phyloP scores from a whole-genome alignment of 2,888 invertebrate species.

The Perizoma flavofasciatum region DNA sequence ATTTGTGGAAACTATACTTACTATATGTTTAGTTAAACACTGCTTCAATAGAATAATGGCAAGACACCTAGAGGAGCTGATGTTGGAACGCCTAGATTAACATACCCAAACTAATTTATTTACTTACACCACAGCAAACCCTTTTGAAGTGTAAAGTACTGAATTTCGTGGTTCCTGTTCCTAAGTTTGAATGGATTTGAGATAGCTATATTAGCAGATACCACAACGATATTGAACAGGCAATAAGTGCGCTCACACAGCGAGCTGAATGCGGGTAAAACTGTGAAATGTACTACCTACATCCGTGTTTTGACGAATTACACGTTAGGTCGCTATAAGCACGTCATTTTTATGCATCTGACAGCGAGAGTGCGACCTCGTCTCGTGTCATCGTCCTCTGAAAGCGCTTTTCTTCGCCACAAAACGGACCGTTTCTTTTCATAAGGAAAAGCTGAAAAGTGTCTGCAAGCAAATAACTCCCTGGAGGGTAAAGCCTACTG shows the following conservation, averaged over 20 bases:
- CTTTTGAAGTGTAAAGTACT: slow-evolving; percentile 56
- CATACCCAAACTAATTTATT: slow-evolving; percentile 21
- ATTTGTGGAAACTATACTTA: no score
- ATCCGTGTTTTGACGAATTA: slow-evolving; percentile 74
- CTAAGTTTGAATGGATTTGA: slow-evolving; percentile 57
- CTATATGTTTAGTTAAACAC: no score
- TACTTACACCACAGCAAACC: slow-evolving; percentile 50
- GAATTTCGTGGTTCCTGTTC: slow-evolving; percentile 60
- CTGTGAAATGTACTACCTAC: slow-evolving; percentile 41
- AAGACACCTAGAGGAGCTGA: slow-evolving; percentile 15
- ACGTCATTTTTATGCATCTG: slow-evolving; percentile 75
- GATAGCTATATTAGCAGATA: slow-evolving; percentile 41
- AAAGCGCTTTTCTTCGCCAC: slow-evolving; percentile 82
- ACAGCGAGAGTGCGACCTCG: slow-evolving; percentile 79
- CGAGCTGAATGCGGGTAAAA: no score
- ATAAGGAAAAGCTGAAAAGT: slow-evolving; percentile 83
- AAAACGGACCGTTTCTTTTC: slow-evolving; percentile 83
- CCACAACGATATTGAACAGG: slow-evolving; percentile 46
- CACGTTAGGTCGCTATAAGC: slow-evolving; percentile 76
- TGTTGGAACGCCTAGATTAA: slow-evolving; percentile 13
- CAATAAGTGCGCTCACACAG: slow-evolving; percentile 15
- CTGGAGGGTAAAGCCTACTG: slow-evolving; percentile 81
- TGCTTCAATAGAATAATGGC: not conserved
- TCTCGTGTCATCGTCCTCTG: slow-evolving; percentile 83
- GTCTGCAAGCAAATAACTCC: slow-evolving; percentile 83